Evolutionary conservation across 2,888 invertebrate genomes (phyloP), one percentile per base, ranked within the genome.

Genomic region (Tenthredo scrophulariae): DNA sequence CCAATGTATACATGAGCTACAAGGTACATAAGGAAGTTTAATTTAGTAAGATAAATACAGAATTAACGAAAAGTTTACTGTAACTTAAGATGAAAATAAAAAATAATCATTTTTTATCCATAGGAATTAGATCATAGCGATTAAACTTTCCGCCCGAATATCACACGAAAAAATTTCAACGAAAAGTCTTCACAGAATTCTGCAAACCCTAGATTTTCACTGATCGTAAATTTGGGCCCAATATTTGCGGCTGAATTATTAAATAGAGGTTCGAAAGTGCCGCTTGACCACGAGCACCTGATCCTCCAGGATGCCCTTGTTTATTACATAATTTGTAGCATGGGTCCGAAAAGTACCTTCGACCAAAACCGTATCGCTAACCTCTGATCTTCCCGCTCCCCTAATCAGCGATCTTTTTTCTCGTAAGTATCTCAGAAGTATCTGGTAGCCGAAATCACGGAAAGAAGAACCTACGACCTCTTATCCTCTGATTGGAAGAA

Each of bases 281-380:
- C 22, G 26, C 15, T 67, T 67, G 62, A 80, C 62, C 80, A 33
- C 80, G 37, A 62, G 18, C 80, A 80, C 80, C 80, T 80, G 80
- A 15, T 80, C 18, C 77, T 40, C 46, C 33, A 29, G 37, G 22
- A 37, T 40, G 18, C 40, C 26, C 40, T 40, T 40, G 80, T 80
- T 80, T 80, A 80, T 80, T 62, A 80, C 62, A 80, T 62, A 80
- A 80, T 80, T 80, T 80, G 58, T 58, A 58, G 58, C 40, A 9
- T 40, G 79, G 79, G 33, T 77, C 77, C 77, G 40, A 62, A 40
- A 75, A 50, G 50, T 50, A 50, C 29, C 46, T 15, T 29, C 50
- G 29, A 75, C 75, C 50, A n/a, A 18, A 79, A 37, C 40, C 40
- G 18, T 54, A 40, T 80, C 62, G 62, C 15, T 62, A 80, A 80